Conservation (phyloP, 2,113 vertebrate genomes). For the Phyllostomus hastatus region DNA sequence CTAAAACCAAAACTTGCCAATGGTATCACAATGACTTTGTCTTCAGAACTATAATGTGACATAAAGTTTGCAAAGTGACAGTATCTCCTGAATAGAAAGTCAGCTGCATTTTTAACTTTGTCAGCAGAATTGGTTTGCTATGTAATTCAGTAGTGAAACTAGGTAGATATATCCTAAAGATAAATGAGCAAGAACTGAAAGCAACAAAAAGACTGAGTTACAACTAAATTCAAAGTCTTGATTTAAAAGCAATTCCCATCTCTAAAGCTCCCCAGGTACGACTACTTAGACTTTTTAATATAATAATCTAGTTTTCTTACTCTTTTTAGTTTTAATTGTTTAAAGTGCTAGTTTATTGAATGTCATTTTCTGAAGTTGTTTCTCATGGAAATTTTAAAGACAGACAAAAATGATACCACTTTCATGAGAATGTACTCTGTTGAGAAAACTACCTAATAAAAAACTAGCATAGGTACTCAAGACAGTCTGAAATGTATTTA, state of each 20-base stretch:
- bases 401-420: neutral
- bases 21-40: neutral
- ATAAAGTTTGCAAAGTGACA: slow-evolving; percentile 2
- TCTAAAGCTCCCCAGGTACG: neutral
- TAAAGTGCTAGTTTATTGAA: neutral
- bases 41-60: neutral
- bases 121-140: slow-evolving; percentile 69
- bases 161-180: slow-evolving; percentile 43
- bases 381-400: slow-evolving; percentile 1
- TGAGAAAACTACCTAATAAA: neutral
- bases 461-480: neutral
- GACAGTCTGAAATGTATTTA: neutral
- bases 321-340: slow-evolving; percentile 8
- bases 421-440: neutral
- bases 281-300: neutral
- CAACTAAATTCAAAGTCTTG: neutral
- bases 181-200: slow-evolving; percentile 22
- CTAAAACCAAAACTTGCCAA: neutral
- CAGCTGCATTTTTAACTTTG: slow-evolving; percentile 54
- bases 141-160: slow-evolving; percentile 57
- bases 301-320: neutral
- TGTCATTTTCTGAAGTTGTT: neutral
- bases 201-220: neutral
- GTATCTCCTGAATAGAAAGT: slow-evolving; percentile 27
- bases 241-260: neutral